Conservation (phyloP, 2,113 vertebrate species). For the Halichoeres trimaculatus region DNA sequence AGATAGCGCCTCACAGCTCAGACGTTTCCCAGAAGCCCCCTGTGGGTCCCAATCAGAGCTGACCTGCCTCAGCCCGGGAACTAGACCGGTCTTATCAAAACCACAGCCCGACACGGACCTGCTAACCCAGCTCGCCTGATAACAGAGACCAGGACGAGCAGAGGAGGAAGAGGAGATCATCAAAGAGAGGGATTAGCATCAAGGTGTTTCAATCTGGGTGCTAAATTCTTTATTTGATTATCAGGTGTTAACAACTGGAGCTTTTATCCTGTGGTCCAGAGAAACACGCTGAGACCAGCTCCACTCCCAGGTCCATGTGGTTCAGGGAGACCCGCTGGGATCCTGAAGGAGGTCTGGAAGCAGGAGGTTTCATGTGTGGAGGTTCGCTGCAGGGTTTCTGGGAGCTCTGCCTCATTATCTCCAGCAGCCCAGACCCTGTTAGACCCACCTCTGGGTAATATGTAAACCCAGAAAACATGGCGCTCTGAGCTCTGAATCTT, state of each 20-base stretch:
- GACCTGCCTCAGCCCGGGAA: slow-evolving; percentile 42
- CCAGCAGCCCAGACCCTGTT: slow-evolving; percentile 5
- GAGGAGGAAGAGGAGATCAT: slow-evolving; percentile 35
- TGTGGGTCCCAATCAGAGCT: slow-evolving; percentile 15
- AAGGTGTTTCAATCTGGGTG: slow-evolving; percentile 34
- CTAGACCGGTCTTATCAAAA: slow-evolving; percentile 69
- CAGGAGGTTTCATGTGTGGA: slow-evolving; percentile 45
- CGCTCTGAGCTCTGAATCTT: slow-evolving; percentile 11
- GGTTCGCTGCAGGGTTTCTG: slow-evolving; percentile 46
- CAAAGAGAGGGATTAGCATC: slow-evolving; percentile 55
- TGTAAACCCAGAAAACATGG: slow-evolving; percentile 7
- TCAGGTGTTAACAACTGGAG: slow-evolving; percentile 27
- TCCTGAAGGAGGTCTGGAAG: slow-evolving; percentile 32
- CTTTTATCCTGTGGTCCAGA: background rate
- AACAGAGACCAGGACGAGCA: slow-evolving; percentile 39
- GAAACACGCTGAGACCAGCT: background rate
- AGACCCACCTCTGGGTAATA: background rate
- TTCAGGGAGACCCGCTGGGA: slow-evolving; percentile 40
- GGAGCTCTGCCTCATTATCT: slow-evolving; percentile 50
- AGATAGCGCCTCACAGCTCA: slow-evolving; percentile 47
- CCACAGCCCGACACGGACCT: slow-evolving; percentile 57
- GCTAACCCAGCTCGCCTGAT: slow-evolving; percentile 69
- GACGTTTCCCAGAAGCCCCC: slow-evolving; percentile 52
- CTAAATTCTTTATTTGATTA: slow-evolving; percentile 18
- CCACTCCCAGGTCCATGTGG: background rate